Evolutionary conservation across 2,797 vertebrate genomes (phyloP).

Genomic region (Pseudomugil gertrudae): DNA sequence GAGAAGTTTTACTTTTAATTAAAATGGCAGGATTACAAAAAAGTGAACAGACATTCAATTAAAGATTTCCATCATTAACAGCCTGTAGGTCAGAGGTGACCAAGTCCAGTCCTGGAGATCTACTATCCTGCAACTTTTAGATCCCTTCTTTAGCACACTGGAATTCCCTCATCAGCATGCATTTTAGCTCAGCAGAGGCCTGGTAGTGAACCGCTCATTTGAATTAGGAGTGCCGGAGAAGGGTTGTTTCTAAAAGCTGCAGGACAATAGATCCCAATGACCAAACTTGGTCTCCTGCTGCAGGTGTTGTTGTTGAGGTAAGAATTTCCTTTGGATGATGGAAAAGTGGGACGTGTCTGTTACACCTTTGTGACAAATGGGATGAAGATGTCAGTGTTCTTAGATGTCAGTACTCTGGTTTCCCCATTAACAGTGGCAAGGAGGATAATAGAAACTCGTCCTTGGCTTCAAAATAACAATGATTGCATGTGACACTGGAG

Average conservation of each 20-base stretch:
- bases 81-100: too few species aligned
- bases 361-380: constrained; percentile 49
- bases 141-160: too few species aligned
- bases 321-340: constrained; percentile 14
- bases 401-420: constrained; percentile 59
- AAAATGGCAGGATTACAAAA: not conserved
- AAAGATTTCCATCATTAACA: constrained; percentile 1
- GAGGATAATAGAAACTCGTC: constrained; percentile 51
- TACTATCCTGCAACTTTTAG: too few species aligned
- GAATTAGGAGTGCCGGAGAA: too few species aligned
- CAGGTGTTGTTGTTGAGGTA: constrained; percentile 19
- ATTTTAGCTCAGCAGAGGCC: too few species aligned
- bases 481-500: constrained; percentile 60
- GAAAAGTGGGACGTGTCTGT: constrained; percentile 19
- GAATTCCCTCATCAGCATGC: too few species aligned
- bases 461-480: constrained; percentile 63
- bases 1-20: not conserved
- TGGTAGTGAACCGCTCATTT: too few species aligned
- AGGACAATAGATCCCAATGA: too few species aligned
- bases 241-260: too few species aligned
- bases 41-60: not conserved
- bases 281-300: too few species aligned
- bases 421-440: constrained; percentile 59
- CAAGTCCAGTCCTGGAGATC: too few species aligned
- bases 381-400: constrained; percentile 44